A percentile compares a stretch with the other conserved stretches of the same genome.
phyloP scores from a whole-genome alignment of 2,113 vertebrate genomes.

The Alaudala cheleensis region DNA sequence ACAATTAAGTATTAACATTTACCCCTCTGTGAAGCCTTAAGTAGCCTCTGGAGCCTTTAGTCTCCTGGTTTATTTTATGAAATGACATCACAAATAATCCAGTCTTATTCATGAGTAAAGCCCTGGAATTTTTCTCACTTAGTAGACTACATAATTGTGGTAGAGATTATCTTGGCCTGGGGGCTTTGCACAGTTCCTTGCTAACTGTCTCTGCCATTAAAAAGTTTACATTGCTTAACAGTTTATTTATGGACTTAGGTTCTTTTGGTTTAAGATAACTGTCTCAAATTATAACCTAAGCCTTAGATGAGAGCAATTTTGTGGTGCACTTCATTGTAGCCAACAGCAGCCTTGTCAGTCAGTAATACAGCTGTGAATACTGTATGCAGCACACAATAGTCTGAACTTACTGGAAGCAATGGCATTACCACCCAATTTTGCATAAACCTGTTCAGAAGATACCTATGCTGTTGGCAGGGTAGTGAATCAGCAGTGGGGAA shows the following conservation, averaged over 20 bases:
- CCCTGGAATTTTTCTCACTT: not conserved
- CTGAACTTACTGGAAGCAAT: not conserved
- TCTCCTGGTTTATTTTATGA: conserved; percentile 14
- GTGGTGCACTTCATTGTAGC: not conserved
- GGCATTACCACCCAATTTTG: not conserved
- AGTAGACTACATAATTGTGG: not conserved
- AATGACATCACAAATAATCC: conserved; percentile 23
- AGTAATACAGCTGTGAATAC: not conserved
- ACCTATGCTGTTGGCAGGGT: not conserved
- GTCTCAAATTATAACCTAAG: not conserved
- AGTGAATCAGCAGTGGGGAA: not conserved
- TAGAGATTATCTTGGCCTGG: not conserved
- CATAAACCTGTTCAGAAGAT: not conserved
- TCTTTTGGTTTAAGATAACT: not conserved
- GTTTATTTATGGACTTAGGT: not conserved
- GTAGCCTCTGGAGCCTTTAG: not conserved
- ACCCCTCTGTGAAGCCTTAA: conserved; percentile 7
- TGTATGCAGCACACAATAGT: not conserved
- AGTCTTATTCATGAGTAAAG: not conserved
- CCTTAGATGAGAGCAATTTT: not conserved
- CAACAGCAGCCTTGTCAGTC: not conserved
- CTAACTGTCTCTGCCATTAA: not conserved
- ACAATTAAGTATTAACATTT: not conserved
- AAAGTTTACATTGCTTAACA: not conserved
- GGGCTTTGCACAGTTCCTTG: not conserved